These are phyloP conservation scores for Zonitis immaculata DNA, from an alignment of 2,888 invertebrate species.

Conservation along the genomic window DNA sequence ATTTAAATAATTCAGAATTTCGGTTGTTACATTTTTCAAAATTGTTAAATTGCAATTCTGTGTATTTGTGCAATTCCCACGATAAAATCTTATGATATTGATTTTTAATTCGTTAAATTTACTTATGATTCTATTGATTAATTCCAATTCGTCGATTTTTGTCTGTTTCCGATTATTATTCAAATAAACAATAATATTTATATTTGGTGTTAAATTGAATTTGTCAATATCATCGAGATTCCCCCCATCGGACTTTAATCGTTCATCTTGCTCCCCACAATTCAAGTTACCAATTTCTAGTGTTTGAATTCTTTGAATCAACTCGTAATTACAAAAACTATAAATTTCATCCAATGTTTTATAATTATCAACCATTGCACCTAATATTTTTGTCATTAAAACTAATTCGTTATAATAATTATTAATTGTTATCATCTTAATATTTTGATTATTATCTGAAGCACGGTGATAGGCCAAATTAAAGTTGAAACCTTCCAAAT, in stretches of 20 bases:
- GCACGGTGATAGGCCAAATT: conserved; percentile 76
- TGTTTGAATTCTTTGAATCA: conserved; percentile 52
- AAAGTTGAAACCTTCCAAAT: conserved; percentile 75
- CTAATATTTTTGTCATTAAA: conserved; percentile 62
- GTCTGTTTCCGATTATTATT: not conserved
- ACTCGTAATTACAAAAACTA: conserved; percentile 48
- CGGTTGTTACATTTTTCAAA: conserved; percentile 51
- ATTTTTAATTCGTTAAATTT: conserved; percentile 30
- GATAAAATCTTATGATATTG: conserved; percentile 28
- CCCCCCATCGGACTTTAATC: conserved; percentile 47
- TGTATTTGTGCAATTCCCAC: conserved; percentile 23
- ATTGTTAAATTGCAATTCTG: conserved; percentile 56
- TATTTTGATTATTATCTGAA: conserved; percentile 53
- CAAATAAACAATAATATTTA: not conserved
- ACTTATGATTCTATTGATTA: conserved; percentile 40
- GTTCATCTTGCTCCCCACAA: not conserved
- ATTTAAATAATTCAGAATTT: conserved; percentile 57
- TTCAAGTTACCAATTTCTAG: conserved; percentile 12
- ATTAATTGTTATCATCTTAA: conserved; percentile 59
- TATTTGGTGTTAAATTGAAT: not conserved
- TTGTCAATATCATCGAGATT: conserved; percentile 70
- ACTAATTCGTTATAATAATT: conserved; percentile 60
- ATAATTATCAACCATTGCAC: conserved; percentile 66
- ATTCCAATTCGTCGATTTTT: conserved; percentile 50
- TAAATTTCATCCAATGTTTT: conserved; percentile 56